Evolutionary conservation across 2,113 vertebrate species (phyloP).

Genomic region (Dipodomys stephensi): DNA sequence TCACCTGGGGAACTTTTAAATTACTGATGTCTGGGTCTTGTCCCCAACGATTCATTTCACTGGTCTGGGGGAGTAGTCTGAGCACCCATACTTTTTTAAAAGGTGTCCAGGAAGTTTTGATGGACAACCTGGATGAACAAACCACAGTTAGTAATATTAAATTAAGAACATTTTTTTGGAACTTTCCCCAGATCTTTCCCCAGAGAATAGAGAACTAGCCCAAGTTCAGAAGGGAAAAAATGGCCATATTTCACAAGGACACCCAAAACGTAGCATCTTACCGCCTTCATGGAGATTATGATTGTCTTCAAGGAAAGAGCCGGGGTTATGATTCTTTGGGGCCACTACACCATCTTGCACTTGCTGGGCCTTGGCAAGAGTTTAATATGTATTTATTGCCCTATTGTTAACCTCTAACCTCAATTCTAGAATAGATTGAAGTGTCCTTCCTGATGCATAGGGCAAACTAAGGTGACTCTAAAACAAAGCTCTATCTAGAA

Average conservation of each 20-base stretch:
- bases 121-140: conserved; percentile 9
- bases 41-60: conserved; percentile 30
- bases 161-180: conserved; percentile 21
- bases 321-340: neutral
- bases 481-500: neutral
- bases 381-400: neutral
- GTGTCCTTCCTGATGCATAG: neutral
- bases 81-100: conserved; percentile 18
- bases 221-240: neutral
- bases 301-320: neutral
- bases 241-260: neutral
- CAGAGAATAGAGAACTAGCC: neutral
- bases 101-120: neutral
- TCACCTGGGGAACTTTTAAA: conserved; percentile 55
- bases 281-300: neutral
- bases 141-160: neutral
- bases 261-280: neutral
- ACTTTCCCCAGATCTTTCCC: neutral
- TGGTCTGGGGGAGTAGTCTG: neutral
- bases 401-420: conserved; percentile 39
- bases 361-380: neutral
- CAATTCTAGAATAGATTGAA: neutral
- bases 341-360: neutral
- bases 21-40: conserved; percentile 24
- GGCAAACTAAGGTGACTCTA: neutral